phyloP scores from a whole-genome alignment of 2,113 vertebrate species.

The Acrocephalus kingi region DNA sequence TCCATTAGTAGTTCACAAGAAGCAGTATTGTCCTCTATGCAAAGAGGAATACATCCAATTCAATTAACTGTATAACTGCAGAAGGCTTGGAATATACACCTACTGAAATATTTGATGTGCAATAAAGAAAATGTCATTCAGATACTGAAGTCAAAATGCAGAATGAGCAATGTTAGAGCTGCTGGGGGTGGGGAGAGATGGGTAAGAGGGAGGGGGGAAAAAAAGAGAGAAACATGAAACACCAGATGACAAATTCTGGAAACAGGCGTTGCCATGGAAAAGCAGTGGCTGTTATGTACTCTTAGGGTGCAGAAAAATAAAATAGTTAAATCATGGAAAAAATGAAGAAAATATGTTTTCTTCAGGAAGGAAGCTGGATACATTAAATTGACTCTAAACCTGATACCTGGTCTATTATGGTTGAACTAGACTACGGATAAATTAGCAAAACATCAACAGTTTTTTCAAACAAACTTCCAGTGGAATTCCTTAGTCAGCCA shows the following conservation, averaged over 20 bases:
- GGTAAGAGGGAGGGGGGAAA: not conserved
- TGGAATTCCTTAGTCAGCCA: not conserved
- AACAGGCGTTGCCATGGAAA: slow-evolving; percentile 66
- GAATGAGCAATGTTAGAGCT: slow-evolving; percentile 45
- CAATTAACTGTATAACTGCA: not conserved
- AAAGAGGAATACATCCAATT: not conserved
- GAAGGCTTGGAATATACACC: not conserved
- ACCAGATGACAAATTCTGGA: slow-evolving; percentile 70
- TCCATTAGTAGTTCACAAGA: not conserved
- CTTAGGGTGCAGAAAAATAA: not conserved
- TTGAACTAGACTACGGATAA: not conserved
- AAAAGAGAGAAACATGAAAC: slow-evolving; percentile 34
- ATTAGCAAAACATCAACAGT: not conserved
- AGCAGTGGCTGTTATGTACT: slow-evolving; percentile 7
- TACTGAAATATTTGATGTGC: slow-evolving; percentile 2
- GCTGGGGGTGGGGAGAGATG: not conserved
- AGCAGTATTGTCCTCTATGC: not conserved
- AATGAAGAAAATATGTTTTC: not conserved
- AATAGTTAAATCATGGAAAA: not conserved
- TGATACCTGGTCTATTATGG: not conserved
- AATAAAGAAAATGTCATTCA: slow-evolving; percentile 37
- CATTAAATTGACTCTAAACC: not conserved
- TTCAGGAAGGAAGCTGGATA: not conserved
- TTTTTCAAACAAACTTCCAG: not conserved
- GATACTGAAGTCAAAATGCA: slow-evolving; percentile 55